phyloP scores from a whole-genome alignment of 2,888 invertebrate species.

The Miltochrista miniata region DNA sequence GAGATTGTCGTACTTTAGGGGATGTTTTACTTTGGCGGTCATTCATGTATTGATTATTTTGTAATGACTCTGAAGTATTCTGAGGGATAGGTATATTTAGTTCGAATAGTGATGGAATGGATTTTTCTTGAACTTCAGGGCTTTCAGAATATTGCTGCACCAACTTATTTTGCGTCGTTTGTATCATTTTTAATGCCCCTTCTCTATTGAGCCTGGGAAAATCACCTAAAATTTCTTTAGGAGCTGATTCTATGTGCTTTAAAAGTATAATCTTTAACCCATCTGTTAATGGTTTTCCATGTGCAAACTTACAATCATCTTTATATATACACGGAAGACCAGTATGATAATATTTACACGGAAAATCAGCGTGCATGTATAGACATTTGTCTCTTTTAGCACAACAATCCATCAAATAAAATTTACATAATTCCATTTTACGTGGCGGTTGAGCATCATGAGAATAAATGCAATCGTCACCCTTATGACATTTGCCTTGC shows the following conservation, averaged over 20 bases:
- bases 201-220: conserved; percentile 93
- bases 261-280: conserved; percentile 86
- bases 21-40: conserved; percentile 70
- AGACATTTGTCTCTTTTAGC: conserved; percentile 97
- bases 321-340: conserved; percentile 92
- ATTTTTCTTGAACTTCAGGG: conserved; percentile 60
- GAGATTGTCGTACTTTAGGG: conserved; percentile 76
- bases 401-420: conserved; percentile 97
- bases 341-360: conserved; percentile 98
- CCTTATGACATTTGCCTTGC: conserved; percentile 95
- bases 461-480: conserved; percentile 93
- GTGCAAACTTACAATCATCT: conserved; percentile 97
- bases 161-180: conserved; percentile 72
- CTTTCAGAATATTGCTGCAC: conserved; percentile 70
- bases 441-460: conserved; percentile 92
- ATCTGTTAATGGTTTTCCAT: conserved; percentile 93
- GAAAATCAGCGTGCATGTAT: conserved; percentile 98
- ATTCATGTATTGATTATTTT: conserved; percentile 59
- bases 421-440: conserved; percentile 97
- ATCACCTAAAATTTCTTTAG: conserved; percentile 95
- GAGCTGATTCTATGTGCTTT: conserved; percentile 94
- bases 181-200: conserved; percentile 85
- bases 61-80: conserved; percentile 45
- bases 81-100: conserved; percentile 73
- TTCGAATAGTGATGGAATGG: conserved; percentile 77